These are phyloP conservation scores for Chrysaora quinquecirrha DNA, from an alignment of 30 jellyfish, hydroid and myxozoan genomes.

Conservation along the genomic window DNA sequence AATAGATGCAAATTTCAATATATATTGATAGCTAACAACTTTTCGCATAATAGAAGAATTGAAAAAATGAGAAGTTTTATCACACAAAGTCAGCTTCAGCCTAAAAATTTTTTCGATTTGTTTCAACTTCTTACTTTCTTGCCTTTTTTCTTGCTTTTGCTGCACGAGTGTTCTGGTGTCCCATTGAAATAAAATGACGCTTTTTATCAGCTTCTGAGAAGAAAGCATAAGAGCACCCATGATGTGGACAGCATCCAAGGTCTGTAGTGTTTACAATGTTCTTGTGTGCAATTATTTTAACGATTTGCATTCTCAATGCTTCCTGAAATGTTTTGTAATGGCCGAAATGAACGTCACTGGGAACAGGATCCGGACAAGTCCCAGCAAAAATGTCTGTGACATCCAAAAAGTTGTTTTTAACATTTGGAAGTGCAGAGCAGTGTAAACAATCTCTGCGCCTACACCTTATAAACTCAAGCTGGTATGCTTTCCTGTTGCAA, in stretches of 20 bases:
- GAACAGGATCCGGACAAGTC: background rate
- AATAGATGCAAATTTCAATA: no score
- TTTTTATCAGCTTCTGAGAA: background rate
- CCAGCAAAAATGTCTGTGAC: background rate
- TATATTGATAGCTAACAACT: no score
- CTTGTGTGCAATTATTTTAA: background rate
- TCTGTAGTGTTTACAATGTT: background rate
- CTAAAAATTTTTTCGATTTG: no score
- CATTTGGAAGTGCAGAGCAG: background rate
- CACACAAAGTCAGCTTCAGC: no score
- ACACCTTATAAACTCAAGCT: conserved; percentile 5
- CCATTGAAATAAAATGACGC: background rate
- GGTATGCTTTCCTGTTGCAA: conserved; percentile 14
- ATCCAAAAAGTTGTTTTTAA: background rate
- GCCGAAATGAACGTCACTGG: background rate
- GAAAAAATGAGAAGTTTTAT: no score
- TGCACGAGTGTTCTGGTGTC: no score
- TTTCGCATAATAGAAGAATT: no score
- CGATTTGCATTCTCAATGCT: background rate
- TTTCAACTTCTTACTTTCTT: no score
- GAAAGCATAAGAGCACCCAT: background rate
- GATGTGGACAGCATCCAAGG: background rate
- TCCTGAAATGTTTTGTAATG: background rate
- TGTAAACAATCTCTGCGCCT: background rate
- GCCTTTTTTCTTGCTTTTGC: no score